Evolutionary conservation across 1,140 invertebrate species (phyloP).

Genomic region (Melanaphis sacchari): DNA sequence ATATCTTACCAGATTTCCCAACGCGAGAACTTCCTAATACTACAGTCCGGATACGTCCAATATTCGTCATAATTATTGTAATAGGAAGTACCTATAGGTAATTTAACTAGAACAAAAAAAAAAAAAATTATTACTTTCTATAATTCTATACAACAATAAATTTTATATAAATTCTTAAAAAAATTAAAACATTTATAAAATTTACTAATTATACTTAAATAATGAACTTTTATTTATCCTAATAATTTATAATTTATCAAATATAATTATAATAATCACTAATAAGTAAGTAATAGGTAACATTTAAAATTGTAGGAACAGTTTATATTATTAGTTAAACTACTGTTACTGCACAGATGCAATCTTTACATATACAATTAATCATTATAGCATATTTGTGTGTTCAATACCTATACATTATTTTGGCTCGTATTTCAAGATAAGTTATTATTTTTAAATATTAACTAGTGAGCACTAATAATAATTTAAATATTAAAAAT

Average conservation of each 20-base stretch:
- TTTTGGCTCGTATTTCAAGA: neutral
- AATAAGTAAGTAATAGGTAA: neutral
- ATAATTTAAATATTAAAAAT: neutral
- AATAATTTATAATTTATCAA: neutral
- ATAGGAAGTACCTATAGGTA: neutral
- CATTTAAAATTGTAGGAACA: neutral
- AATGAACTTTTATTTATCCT: neutral
- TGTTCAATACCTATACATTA: neutral
- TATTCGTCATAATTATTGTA: constrained; percentile 67
- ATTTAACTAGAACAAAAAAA: constrained; percentile 72
- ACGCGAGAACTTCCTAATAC: constrained; percentile 73
- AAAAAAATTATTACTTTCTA: neutral
- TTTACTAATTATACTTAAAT: neutral
- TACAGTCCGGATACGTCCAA: constrained; percentile 75
- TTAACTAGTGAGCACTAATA: neutral
- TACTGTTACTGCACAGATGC: neutral
- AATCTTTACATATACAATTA: neutral
- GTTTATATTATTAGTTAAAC: neutral
- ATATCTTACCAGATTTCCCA: constrained; percentile 73
- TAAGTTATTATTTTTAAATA: too few species aligned
- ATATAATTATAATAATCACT: neutral
- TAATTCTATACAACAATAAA: neutral
- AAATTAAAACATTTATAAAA: neutral
- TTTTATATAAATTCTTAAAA: neutral
- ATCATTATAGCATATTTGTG: neutral